A percentile compares a stretch with the other conserved stretches of the same genome.
Evolutionary conservation across 1,140 invertebrate genomes (phyloP).

Genomic region (Drosophila micromelanica): DNA sequence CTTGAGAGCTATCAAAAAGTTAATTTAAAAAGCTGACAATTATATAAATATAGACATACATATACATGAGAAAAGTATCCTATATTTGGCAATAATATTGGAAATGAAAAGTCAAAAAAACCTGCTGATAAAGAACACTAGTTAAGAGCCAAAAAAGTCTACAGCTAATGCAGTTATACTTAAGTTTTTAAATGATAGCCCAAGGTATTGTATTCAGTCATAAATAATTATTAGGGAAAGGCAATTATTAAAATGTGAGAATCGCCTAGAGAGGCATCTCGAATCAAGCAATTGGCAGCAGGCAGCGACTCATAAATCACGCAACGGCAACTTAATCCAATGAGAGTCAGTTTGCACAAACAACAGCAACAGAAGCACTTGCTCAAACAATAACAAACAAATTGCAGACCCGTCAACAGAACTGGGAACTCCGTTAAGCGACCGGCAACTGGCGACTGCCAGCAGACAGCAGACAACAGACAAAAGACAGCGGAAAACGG

Average conservation of each 20-base stretch:
- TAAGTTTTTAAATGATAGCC: not conserved
- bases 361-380: slow-evolving; percentile 36
- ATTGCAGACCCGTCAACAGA: slow-evolving; percentile 17
- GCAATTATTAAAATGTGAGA: slow-evolving; percentile 5
- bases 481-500: no score
- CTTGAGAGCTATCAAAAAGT: slow-evolving; percentile 2
- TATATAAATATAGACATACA: slow-evolving; percentile 13
- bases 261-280: not conserved
- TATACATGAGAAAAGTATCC: not conserved
- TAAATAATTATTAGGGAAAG: slow-evolving; percentile 1
- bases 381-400: slow-evolving; percentile 37
- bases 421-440: slow-evolving; percentile 14
- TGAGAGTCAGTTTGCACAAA: slow-evolving; percentile 17
- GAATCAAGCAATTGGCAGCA: slow-evolving; percentile 12
- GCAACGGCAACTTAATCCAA: slow-evolving; percentile 34
- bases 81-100: no score
- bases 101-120: no score
- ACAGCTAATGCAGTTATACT: not conserved
- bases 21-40: not conserved
- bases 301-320: slow-evolving; percentile 28
- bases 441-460: slow-evolving; percentile 32
- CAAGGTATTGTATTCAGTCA: not conserved
- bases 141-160: no score
- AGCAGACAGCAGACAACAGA: not conserved
- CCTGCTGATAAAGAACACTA: no score